These are phyloP conservation scores for Papilio machaon DNA, from an alignment of 1,140 invertebrate genomes.

Conservation along the genomic window DNA sequence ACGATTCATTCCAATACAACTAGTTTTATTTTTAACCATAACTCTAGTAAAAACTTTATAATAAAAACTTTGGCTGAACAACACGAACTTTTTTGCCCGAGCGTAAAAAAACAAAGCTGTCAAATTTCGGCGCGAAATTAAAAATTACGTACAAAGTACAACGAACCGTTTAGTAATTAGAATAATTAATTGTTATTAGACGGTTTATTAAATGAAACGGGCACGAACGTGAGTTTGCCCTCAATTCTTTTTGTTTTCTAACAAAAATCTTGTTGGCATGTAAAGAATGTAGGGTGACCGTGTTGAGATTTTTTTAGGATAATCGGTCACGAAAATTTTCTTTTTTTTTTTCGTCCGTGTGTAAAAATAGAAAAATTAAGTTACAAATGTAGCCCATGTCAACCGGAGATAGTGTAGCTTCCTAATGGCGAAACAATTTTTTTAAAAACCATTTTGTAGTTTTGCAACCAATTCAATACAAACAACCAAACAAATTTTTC, in stretches of 20 bases:
- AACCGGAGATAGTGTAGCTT: too few species aligned
- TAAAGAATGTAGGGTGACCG: neutral
- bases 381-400: too few species aligned
- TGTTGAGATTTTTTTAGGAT: neutral
- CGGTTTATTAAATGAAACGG: neutral
- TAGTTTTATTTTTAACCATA: neutral
- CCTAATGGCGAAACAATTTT: too few species aligned
- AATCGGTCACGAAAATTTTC: neutral
- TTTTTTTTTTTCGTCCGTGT: neutral
- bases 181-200: conserved; percentile 28
- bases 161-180: neutral
- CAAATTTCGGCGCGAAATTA: conserved; percentile 26
- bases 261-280: conserved; percentile 5
- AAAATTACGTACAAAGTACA: neutral
- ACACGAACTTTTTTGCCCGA: neutral
- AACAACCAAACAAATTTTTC: too few species aligned
- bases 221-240: neutral
- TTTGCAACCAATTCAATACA: too few species aligned
- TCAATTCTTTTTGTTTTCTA: neutral
- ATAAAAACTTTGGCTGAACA: neutral
- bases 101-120: conserved; percentile 14
- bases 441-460: too few species aligned
- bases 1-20: neutral
- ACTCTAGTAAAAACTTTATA: neutral
- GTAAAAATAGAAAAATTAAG: too few species aligned